Base-by-base conservation (phyloP, 2,797 vertebrate genomes). In the Sitta carolinensis region DNA sequence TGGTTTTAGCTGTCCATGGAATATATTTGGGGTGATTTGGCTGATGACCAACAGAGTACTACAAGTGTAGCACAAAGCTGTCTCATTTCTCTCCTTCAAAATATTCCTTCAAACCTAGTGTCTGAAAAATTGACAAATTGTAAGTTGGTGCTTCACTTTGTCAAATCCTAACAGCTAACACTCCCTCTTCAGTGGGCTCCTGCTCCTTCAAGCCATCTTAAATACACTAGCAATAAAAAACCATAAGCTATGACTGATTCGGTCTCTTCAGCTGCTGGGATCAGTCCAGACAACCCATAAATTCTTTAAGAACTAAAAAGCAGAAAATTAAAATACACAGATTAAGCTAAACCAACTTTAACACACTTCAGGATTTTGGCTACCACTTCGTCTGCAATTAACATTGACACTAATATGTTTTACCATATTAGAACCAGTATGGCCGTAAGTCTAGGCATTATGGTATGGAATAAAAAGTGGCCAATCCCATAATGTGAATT, bases 231-330 rank as follows among this genome's bases (percentile, higher is more conserved):
- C 29, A 81, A 84, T 73, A 62, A 68, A 93, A 90, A 89, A 80
- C 26, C 57, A 89, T 77, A 72, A 73, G 25, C 69, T 91, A 5
- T 42, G 42, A 83, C 59, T 82, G 83, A 74, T 95, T 86, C 69
- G 79, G 54, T 82, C 75, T 92, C 75, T 84, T 96, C 74, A 75
- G 22, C 18, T 79, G 82, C 89, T 87, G 59, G 62, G 77, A 85
- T 94, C 94, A 92, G 73, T 83, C 83, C 93, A 94, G 91, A 63
- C 51, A 72, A 80, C 40, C 66, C 63, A 95, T 86, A 92, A 93
- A 94, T 52, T 69, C 88, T 92, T 95, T 78, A 92, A 30, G 69
- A 55, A 64, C 83, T 81, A 73, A 94, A 76, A 89, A 90, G 68
- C 16, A 94, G 66, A 95, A 92, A n/a, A n/a, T 78, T 93, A 84